Percentiles rank a stretch among this genome's conserved stretches.
phyloP scores from a whole-genome alignment of 2,888 invertebrate species.

The Ischnus inquisitorius region DNA sequence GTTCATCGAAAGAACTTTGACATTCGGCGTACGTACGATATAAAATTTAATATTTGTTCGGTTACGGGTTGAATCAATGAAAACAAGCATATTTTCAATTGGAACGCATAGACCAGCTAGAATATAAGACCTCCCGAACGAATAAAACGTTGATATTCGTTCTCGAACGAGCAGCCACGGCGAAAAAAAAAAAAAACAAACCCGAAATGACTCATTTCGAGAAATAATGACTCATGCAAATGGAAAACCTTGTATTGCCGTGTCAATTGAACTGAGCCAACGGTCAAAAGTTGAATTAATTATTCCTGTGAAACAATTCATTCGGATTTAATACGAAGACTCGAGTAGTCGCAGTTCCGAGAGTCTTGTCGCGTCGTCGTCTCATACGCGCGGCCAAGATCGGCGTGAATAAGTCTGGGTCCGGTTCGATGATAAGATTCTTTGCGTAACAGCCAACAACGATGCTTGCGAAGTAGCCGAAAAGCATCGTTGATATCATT shows the following conservation, averaged over 20 bases:
- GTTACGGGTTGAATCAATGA: too few species aligned
- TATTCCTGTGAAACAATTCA: not conserved
- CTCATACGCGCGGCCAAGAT: slow-evolving; percentile 86
- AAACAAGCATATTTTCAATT: too few species aligned
- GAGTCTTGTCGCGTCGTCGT: slow-evolving; percentile 72
- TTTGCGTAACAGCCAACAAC: slow-evolving; percentile 82
- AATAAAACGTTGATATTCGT: too few species aligned
- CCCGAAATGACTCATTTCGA: too few species aligned
- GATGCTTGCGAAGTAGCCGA: slow-evolving; percentile 87
- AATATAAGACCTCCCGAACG: too few species aligned
- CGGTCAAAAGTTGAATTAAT: not conserved
- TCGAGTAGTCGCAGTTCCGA: slow-evolving; percentile 77
- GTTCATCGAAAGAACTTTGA: too few species aligned
- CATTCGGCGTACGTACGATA: too few species aligned
- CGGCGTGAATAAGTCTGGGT: slow-evolving; percentile 88
- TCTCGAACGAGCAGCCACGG: too few species aligned
- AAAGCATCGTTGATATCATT: slow-evolving; percentile 85
- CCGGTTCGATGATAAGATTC: slow-evolving; percentile 82
- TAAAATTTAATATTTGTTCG: too few species aligned
- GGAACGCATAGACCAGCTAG: too few species aligned
- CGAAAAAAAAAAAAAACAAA: too few species aligned
- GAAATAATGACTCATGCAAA: too few species aligned
- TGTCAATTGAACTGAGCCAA: not conserved
- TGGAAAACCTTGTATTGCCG: not conserved
- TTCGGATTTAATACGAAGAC: slow-evolving; percentile 75